phyloP scores from a whole-genome alignment of 1,140 invertebrate species.

The Xylocopa sonorina region DNA sequence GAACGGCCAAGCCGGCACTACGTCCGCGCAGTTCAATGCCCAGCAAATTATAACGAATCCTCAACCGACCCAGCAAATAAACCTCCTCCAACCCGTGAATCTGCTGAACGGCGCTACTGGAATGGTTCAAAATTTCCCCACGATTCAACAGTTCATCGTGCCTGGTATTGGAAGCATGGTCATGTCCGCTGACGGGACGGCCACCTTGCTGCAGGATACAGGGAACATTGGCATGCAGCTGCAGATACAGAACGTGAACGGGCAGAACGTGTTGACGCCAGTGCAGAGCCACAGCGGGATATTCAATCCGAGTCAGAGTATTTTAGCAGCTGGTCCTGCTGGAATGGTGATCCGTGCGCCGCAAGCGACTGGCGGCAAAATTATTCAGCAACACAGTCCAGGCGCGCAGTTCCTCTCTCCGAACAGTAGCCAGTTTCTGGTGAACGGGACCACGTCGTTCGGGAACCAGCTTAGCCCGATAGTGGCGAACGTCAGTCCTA shows the following conservation, averaged over 20 bases:
- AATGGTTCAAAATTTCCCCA: constrained; percentile 89
- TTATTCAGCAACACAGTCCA: constrained; percentile 87
- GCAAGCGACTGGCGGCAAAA: constrained; percentile 86
- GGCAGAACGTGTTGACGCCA: constrained; percentile 89
- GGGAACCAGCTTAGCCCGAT: constrained; percentile 91
- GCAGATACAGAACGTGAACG: constrained; percentile 91
- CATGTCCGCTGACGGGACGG: constrained; percentile 87
- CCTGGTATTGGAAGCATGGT: constrained; percentile 90
- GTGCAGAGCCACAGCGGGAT: constrained; percentile 85
- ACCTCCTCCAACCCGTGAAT: constrained; percentile 91
- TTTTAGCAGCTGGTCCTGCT: constrained; percentile 86
- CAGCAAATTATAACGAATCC: constrained; percentile 87
- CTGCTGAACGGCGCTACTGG: constrained; percentile 87
- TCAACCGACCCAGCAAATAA: constrained; percentile 89
- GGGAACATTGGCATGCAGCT: constrained; percentile 87
- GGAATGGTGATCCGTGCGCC: constrained; percentile 91
- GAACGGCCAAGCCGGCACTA: constrained; percentile 85
- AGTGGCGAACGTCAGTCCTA: constrained; percentile 88
- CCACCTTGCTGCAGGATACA: constrained; percentile 86
- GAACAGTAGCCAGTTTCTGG: constrained; percentile 87
- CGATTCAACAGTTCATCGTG: constrained; percentile 91
- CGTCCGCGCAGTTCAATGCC: constrained; percentile 84
- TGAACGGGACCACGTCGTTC: constrained; percentile 86
- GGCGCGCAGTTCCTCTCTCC: constrained; percentile 88
- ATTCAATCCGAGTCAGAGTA: constrained; percentile 84